Evolutionary conservation across 2,113 vertebrate species (phyloP).

Genomic region (Neolamprologus brichardi): DNA sequence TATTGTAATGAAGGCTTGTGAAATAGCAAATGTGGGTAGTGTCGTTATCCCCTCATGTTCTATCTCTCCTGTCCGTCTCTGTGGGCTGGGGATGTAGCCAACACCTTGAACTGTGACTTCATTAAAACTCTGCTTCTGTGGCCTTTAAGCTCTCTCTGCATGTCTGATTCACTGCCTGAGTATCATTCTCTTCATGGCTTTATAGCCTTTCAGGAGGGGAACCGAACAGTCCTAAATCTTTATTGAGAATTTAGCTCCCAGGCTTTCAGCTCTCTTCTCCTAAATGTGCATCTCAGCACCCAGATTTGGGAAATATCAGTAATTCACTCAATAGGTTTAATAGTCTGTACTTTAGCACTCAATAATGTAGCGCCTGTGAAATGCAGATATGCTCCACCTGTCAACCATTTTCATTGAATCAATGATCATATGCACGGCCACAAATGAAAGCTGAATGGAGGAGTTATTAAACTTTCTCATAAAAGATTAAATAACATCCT

Average conservation of each 20-base stretch:
- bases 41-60: not conserved
- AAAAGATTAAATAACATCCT: not conserved
- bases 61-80: not conserved
- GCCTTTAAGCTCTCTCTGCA: not conserved
- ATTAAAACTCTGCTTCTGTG: not conserved
- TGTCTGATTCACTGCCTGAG: not conserved
- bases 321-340: not conserved
- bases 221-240: not conserved
- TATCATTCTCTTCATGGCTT: not conserved
- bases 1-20: not conserved
- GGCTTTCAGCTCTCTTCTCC: not conserved
- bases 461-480: not conserved
- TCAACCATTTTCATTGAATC: not conserved
- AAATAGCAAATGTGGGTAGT: not conserved
- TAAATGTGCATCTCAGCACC: not conserved
- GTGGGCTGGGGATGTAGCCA: not conserved
- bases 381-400: not conserved
- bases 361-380: not conserved
- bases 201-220: not conserved
- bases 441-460: not conserved
- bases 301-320: accelerated
- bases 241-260: not conserved
- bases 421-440: not conserved
- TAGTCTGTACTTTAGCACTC: not conserved
- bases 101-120: not conserved